A percentile compares a stretch with the other conserved stretches of the same genome.
Conservation (phyloP, 2,113 vertebrate species). For the Nettapus auritus region DNA sequence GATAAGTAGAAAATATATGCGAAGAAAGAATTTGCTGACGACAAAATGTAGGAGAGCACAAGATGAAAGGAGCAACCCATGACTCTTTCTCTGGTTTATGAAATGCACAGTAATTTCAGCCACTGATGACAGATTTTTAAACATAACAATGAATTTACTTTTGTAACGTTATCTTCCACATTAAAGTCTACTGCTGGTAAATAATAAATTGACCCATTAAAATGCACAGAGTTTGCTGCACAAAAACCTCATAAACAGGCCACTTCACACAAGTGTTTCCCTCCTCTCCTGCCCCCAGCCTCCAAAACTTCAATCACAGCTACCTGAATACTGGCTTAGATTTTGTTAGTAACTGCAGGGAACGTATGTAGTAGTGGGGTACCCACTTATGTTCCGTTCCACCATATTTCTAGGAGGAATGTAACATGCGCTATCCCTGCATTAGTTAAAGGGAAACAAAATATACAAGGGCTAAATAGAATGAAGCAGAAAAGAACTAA, state of each 20-base stretch:
- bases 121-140: not conserved
- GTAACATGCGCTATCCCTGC: not conserved
- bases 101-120: not conserved
- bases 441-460: not conserved
- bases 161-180: not conserved
- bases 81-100: not conserved
- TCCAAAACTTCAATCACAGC: not conserved
- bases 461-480: not conserved
- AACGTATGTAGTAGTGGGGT: rapidly evolving
- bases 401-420: not conserved
- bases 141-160: not conserved
- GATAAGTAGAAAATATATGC: not conserved
- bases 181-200: not conserved
- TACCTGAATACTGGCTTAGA: not conserved
- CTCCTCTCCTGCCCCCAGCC: not conserved
- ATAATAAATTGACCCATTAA: not conserved
- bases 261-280: not conserved
- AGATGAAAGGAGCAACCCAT: not conserved
- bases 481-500: not conserved
- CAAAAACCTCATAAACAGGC: not conserved
- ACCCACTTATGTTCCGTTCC: not conserved
- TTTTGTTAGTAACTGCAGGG: not conserved
- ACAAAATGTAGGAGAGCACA: not conserved
- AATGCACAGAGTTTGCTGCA: not conserved
- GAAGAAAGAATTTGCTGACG: not conserved